Evolutionary conservation across 1,140 invertebrate genomes (phyloP).

Genomic region (Papilio helenus): DNA sequence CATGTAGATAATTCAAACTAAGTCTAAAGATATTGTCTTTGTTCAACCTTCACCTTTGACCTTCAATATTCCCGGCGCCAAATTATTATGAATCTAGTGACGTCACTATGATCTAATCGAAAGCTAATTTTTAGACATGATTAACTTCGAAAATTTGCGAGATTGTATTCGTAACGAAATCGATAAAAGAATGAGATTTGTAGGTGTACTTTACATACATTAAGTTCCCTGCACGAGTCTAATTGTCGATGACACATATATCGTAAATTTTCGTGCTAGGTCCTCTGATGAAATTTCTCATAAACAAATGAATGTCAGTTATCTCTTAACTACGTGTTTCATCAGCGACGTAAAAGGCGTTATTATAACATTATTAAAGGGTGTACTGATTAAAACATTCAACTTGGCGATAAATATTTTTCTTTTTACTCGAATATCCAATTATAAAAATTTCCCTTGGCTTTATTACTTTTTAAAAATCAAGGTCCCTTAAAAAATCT

Average conservation of each 20-base stretch:
- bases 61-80: not conserved
- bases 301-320: conserved; percentile 17
- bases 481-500: conserved; percentile 25
- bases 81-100: not conserved
- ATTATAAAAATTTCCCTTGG: conserved; percentile 34
- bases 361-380: conserved; percentile 31
- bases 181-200: too few species aligned
- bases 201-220: too few species aligned
- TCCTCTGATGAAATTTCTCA: not conserved
- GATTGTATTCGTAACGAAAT: too few species aligned
- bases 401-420: conserved; percentile 22
- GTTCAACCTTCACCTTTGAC: not conserved
- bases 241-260: too few species aligned
- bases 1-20: too few species aligned
- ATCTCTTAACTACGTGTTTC: conserved; percentile 27
- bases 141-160: too few species aligned
- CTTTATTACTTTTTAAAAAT: conserved; percentile 22
- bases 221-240: too few species aligned
- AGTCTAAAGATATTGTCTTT: not conserved
- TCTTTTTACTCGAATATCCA: conserved; percentile 1
- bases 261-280: too few species aligned
- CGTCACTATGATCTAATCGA: not conserved
- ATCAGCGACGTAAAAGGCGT: conserved; percentile 35
- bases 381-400: conserved; percentile 36
- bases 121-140: not conserved